phyloP scores from a whole-genome alignment of 2,113 vertebrate genomes.

The Brachirus orientalis region DNA sequence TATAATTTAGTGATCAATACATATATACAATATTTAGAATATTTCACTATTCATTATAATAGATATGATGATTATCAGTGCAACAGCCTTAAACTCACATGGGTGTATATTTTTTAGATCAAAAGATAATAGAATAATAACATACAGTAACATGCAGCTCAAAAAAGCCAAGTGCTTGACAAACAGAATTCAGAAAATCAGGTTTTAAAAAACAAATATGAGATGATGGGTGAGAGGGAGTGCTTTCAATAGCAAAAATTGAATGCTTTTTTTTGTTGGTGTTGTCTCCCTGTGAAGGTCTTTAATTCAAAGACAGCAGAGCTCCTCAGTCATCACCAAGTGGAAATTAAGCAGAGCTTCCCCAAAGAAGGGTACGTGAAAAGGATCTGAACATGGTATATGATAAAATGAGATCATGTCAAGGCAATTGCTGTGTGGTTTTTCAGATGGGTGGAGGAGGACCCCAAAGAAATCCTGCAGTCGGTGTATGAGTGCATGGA shows the following conservation, averaged over 20 bases:
- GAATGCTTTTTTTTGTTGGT: not conserved
- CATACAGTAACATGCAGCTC: too few relatives aligned
- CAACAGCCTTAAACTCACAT: too few relatives aligned
- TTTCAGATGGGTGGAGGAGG: constrained; percentile 95
- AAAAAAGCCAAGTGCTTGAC: too few relatives aligned
- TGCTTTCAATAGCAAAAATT: not conserved
- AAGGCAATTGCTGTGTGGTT: not conserved
- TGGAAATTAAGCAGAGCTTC: constrained; percentile 95
- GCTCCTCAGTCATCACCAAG: constrained; percentile 96
- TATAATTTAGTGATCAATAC: too few relatives aligned
- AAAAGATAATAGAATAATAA: too few relatives aligned
- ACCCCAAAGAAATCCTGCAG: constrained; percentile 93
- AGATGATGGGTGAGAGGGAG: not conserved
- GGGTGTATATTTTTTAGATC: too few relatives aligned
- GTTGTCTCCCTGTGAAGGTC: constrained; percentile 79
- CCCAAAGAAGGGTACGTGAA: constrained; percentile 92
- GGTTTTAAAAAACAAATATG: too few relatives aligned
- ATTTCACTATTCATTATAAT: too few relatives aligned
- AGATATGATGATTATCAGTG: too few relatives aligned
- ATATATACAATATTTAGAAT: too few relatives aligned
- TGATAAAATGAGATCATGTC: not conserved
- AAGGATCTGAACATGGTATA: too few relatives aligned
- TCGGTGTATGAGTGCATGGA: constrained; percentile 98
- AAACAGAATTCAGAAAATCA: too few relatives aligned
- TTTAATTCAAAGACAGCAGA: constrained; percentile 97